A percentile compares a stretch with the other conserved stretches of the same genome.
These are phyloP conservation scores for Aphidius gifuensis DNA, from an alignment of 1,140 invertebrate species.

Conservation along the genomic window DNA sequence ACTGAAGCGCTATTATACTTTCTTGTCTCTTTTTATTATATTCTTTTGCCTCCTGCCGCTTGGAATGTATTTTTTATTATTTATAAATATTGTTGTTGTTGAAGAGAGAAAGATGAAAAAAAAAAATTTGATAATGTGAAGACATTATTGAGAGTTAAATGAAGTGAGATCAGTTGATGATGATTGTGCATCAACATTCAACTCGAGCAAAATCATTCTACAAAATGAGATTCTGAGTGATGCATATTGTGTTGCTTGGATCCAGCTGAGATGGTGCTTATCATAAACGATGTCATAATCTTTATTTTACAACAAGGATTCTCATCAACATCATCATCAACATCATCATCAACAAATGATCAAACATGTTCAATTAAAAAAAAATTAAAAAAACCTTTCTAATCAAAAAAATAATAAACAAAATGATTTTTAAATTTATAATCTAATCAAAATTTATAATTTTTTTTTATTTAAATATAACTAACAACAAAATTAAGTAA, in stretches of 20 bases:
- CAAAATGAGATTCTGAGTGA: slow-evolving; percentile 7
- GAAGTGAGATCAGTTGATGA: slow-evolving; percentile 18
- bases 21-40: not conserved
- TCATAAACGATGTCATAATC: slow-evolving; percentile 29
- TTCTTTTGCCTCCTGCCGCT: not conserved
- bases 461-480: too few relatives aligned
- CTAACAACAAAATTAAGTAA: too few relatives aligned
- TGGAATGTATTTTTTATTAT: too few relatives aligned
- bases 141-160: not conserved
- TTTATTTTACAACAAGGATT: slow-evolving; percentile 8
- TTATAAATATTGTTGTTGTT: not conserved
- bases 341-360: not conserved
- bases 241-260: not conserved
- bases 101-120: slow-evolving; percentile 5
- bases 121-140: slow-evolving; percentile 2
- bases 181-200: slow-evolving; percentile 11
- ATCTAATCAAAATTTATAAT: too few relatives aligned
- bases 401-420: too few relatives aligned
- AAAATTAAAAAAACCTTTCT: not conserved
- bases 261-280: slow-evolving; percentile 10
- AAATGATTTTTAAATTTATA: too few relatives aligned
- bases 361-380: not conserved
- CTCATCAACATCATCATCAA: slow-evolving; percentile 12
- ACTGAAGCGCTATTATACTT: not conserved
- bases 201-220: slow-evolving; percentile 19